Base-by-base conservation (phyloP, 2,797 vertebrate species). In the Pseudomugil gertrudae region DNA sequence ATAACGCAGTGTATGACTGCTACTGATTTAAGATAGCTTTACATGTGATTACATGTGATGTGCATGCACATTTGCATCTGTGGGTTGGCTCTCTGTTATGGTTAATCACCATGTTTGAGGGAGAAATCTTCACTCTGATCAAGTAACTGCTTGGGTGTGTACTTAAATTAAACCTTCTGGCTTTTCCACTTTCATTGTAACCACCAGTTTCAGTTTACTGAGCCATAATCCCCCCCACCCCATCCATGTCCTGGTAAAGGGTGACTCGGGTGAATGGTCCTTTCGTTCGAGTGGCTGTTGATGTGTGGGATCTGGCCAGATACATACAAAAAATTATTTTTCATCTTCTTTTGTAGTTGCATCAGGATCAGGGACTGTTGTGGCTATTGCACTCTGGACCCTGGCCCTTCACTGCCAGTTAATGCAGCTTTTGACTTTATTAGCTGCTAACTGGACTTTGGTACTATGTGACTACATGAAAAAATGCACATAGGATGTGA, bases 71-170 rank as follows among this genome's bases (percentile, higher is more conserved):
- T 76, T 72, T 59, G 47, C 55, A 61, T 76, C 48, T 4, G 26
- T 33, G 47, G 23, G 24, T 19, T 69, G 54, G 8, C 57, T 62
- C n/a, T 72, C 61, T 62, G 19, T 26, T 13, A 36, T 67, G 17
- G 47, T 70, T 76, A 74, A 78, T 80, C 57, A 57, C 36, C 61
- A 56, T n/a, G 40, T 40, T 56, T 72, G 50, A 81, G 76, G 53
- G 51, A 70, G 24, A 74, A 69, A 76, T n/a, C n/a, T n/a, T 3
- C 14, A 33, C 4, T 77, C 71, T 74, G 48, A 75, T 79, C 36
- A 23, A 45, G 29, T 19, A n/a, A 4, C 21, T 54, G 5, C 32
- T 33, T 54, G 40, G 53, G 43, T 24, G 57, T 54, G 47, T 57
- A 17, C 66, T 74, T 63, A 65, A 9, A 33, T 65, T 40, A 38